A percentile compares a stretch with the other conserved stretches of the same genome.
phyloP scores from a whole-genome alignment of 2,113 vertebrate genomes.

The Scomber japonicus region DNA sequence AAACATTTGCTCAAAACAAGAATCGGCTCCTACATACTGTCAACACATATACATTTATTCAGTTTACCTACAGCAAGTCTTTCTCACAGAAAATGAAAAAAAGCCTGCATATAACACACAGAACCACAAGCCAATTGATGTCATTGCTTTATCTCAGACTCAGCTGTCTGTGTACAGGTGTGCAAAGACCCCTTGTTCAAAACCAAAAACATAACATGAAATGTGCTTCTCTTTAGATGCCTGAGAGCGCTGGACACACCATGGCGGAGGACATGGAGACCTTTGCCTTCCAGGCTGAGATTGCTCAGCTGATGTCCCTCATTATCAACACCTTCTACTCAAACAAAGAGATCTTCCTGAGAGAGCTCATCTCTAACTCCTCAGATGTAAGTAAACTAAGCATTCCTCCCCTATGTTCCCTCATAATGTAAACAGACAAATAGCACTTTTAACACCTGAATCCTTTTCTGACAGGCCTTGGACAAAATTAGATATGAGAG shows the following conservation, averaged over 20 bases:
- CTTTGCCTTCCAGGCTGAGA: conserved; percentile 90
- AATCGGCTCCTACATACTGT: too few relatives aligned
- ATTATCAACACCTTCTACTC: conserved; percentile 91
- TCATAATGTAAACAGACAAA: background rate
- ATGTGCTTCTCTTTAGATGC: conserved; percentile 69
- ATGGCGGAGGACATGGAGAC: conserved; percentile 82
- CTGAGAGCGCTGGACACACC: conserved; percentile 68
- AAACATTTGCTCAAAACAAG: too few relatives aligned
- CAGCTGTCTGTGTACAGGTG: too few relatives aligned
- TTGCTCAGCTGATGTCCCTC: conserved; percentile 89
- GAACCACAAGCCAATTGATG: too few relatives aligned
- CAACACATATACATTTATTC: too few relatives aligned
- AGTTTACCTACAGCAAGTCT: too few relatives aligned
- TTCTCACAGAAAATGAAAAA: too few relatives aligned
- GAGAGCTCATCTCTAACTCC: conserved; percentile 89
- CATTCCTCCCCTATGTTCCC: background rate
- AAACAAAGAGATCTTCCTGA: conserved; percentile 90
- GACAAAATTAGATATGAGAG: conserved; percentile 90
- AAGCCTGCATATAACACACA: too few relatives aligned
- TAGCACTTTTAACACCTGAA: conserved; percentile 48
- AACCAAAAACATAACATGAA: background rate
- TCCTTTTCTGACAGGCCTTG: conserved; percentile 87
- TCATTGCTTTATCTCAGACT: too few relatives aligned
- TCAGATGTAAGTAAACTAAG: conserved; percentile 83
- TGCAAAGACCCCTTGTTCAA: background rate